Base-by-base conservation (phyloP, 1,140 invertebrate genomes). In the Drosophila burlai region DNA sequence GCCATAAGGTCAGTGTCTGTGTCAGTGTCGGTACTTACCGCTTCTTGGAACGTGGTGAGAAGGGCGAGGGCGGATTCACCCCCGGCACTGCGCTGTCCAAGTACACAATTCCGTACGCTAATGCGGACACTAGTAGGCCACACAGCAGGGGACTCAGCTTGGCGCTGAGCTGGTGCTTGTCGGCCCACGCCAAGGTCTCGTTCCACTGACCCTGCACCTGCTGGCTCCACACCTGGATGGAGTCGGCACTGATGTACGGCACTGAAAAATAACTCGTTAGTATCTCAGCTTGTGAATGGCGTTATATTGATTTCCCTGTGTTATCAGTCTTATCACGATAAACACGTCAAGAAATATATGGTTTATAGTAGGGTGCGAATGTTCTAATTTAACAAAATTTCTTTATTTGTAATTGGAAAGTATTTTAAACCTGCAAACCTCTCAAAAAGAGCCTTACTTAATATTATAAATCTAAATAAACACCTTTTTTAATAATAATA, bases 41-140 rank as follows among this genome's bases (percentile, higher is more conserved):
- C 21, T 80, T 61, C 64, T 85, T 91, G 21, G 85, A 81, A 38
- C 69, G 78, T 24, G 93, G 92, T 61, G 93, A 93, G 40, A 94
- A 92, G 9, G 94, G 93, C 45, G 93, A 92, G 4, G 94, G 94
- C 9, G 94, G 94, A 78, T 90, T 87, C 4, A 94, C 79, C 18
- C 94, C 94, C 1, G 94, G 94, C 29, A 93, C 83, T 57, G 91
- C 89, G 24, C 94, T 94, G 77, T 94, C 94, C 58, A 94, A 89
- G 84, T 94, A 94, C 15, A 94, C 93, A 50, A 94, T 92, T 29
- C 92, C 76, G 80, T 93, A 94, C 7, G 92, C 93, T 65, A 94
- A 94, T 45, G 87, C 42, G 10, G 82, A 64, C 42, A 92, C 74
- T 0, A 78, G 16, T 4, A 92, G 52, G 6, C 91, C 91, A 76